Conservation (phyloP, 2,113 vertebrate genomes). For the Trematomus loennbergii region DNA sequence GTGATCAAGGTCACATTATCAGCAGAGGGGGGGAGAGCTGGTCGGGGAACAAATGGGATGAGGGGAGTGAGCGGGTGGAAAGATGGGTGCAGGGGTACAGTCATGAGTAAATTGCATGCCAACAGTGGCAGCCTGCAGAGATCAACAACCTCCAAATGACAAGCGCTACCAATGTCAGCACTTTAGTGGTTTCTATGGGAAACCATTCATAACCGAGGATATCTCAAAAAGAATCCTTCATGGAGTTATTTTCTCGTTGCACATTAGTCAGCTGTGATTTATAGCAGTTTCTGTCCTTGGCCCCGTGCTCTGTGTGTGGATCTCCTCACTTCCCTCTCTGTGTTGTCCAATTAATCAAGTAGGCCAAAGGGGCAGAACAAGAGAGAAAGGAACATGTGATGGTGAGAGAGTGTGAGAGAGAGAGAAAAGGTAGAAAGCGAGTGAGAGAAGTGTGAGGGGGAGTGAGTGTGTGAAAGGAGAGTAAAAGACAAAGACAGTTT, state of each 20-base stretch:
- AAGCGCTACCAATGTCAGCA: not conserved
- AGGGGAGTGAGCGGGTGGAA: not conserved
- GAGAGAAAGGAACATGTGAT: conserved; percentile 42
- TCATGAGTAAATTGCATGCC: conserved; percentile 48
- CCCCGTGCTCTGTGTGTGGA: conserved; percentile 25
- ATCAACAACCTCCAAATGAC: conserved; percentile 5
- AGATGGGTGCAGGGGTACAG: conserved; percentile 27
- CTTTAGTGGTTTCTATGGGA: not conserved
- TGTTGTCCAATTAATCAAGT: conserved; percentile 71
- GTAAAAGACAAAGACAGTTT: not conserved
- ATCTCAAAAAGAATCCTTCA: not conserved
- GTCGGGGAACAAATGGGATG: not conserved
- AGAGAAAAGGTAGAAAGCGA: not conserved
- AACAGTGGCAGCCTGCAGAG: conserved; percentile 26
- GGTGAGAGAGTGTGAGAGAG: conserved; percentile 7
- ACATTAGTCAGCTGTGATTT: conserved; percentile 26
- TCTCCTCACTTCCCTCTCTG: conserved; percentile 43
- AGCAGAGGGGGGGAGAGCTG: conserved; percentile 38
- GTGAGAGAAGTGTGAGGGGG: not conserved
- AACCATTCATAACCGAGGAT: not conserved
- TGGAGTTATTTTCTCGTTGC: not conserved
- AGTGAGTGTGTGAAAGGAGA: not conserved
- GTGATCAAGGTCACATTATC: conserved; percentile 82
- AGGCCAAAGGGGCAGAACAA: conserved; percentile 59
- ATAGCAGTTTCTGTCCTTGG: conserved; percentile 33